phyloP scores from a whole-genome alignment of 2,888 invertebrate species.

The Julus scanicus region DNA sequence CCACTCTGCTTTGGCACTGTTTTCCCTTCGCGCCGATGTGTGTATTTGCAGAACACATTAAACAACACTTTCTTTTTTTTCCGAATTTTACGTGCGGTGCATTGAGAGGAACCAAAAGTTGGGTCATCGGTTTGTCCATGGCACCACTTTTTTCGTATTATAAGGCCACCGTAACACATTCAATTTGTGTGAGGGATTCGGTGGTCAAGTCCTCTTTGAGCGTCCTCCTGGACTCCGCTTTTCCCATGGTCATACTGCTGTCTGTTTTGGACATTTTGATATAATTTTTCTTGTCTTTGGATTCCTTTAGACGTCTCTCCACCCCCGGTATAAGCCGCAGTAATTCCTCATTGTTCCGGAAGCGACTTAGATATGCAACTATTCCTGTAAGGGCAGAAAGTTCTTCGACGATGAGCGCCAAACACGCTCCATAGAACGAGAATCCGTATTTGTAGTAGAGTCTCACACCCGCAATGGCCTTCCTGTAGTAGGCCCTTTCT shows the following conservation, averaged over 20 bases:
- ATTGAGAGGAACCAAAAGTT: constrained; percentile 27
- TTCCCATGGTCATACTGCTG: constrained; percentile 54
- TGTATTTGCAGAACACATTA: neutral
- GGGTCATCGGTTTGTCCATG: neutral
- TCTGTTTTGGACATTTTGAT: constrained; percentile 54
- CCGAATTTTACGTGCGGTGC: constrained; percentile 8
- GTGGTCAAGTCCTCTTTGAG: constrained; percentile 55
- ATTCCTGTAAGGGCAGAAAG: constrained; percentile 51
- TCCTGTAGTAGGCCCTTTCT: constrained; percentile 53
- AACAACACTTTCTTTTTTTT: neutral
- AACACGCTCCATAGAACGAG: constrained; percentile 53
- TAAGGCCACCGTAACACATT: constrained; percentile 55
- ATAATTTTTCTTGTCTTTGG: constrained; percentile 46
- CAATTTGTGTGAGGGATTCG: constrained; percentile 54
- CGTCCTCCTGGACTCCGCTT: constrained; percentile 54
- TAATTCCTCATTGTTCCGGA: constrained; percentile 53
- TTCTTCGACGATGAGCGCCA: constrained; percentile 51
- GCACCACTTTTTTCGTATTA: constrained; percentile 36
- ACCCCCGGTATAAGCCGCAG: constrained; percentile 53
- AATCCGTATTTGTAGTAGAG: constrained; percentile 53
- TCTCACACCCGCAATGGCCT: constrained; percentile 52
- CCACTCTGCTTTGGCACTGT: neutral
- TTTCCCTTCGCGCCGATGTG: neutral
- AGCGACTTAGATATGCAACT: constrained; percentile 53
- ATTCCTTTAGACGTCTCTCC: constrained; percentile 46